A percentile compares a stretch with the other conserved stretches of the same genome.
Conservation (phyloP, 37 sponge, comb jelly and placozoan genomes). For the Spongia lamella region DNA sequence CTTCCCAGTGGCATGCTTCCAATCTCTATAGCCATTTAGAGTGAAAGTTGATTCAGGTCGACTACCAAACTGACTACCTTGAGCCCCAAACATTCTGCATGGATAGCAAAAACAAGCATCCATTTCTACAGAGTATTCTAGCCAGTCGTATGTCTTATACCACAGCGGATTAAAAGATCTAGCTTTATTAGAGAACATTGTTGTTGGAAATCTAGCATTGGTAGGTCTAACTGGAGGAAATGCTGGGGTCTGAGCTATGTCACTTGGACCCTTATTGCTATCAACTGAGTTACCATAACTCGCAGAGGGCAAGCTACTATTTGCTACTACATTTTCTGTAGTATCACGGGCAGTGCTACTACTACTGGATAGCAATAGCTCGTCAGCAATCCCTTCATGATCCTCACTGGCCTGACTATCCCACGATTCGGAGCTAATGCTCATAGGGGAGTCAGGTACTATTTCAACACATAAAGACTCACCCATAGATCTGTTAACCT, state of each 20-base stretch:
- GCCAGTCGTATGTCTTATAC: conserved; percentile 43
- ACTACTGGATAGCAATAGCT: too few species aligned
- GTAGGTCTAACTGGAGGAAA: conserved; percentile 38
- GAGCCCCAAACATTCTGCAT: conserved; percentile 54
- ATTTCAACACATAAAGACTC: too few species aligned
- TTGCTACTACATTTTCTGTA: too few species aligned
- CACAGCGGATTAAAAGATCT: conserved; percentile 56
- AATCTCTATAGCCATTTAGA: conserved; percentile 42
- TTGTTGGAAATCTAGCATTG: conserved; percentile 41
- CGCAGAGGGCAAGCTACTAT: too few species aligned
- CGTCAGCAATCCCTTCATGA: too few species aligned
- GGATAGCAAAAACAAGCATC: conserved; percentile 62
- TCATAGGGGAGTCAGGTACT: too few species aligned
- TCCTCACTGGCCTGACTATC: too few species aligned
- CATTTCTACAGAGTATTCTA: conserved; percentile 56
- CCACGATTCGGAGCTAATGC: too few species aligned
- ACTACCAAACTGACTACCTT: conserved; percentile 26
- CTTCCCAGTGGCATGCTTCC: conserved; percentile 66
- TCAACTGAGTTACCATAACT: too few species aligned
- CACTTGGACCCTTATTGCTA: conserved; percentile 4
- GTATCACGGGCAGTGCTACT: too few species aligned
- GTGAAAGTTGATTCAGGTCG: conserved; percentile 37
- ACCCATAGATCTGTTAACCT: too few species aligned
- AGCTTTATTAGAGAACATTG: conserved; percentile 46
- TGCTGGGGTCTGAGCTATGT: conserved; percentile 29